Evolutionary conservation across 2,797 vertebrate species (phyloP), one percentile per base, ranked within the genome.

Genomic region (Cebuella pygmaea): DNA sequence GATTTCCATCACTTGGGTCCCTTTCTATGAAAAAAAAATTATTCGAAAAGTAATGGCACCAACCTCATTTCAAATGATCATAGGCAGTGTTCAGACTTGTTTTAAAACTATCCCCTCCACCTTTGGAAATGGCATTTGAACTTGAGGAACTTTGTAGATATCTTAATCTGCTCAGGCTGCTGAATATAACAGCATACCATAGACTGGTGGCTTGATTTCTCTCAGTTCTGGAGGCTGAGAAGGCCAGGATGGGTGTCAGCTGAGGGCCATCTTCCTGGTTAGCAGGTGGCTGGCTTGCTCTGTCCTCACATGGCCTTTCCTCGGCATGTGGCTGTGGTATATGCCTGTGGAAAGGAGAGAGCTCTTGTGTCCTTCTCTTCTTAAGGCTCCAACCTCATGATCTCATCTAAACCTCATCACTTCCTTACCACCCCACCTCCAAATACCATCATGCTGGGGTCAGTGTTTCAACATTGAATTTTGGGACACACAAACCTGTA

Each of bases 1-100:
- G 33, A 19, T 80, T 78, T 80, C 72, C n/a, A 44, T 81, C 85
- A 36, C 79, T 86, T 41, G 20, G 14, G 44, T 75, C 26, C 33
- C 27, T 87, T 76, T 72, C 44, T 70, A 80, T 41, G 76, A n/a
- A 1, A 50, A 75, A 75, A 75, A 48, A 78, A 41, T 80, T 22
- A 75, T 33, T 75, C 46, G 26, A 41, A 86, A 94, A 86, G 33
- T 93, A 83, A 27, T 85, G 30, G 30, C 75, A 86, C 24, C 52
- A 92, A 87, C n/a, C 59, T 72, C 78, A 93, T 93, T 95, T 95
- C 44, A 7, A 46, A 75, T 92, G 86, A 87, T 70, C 3, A 33
- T 4, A 20, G 55, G 11, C 57, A 39, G 1, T n/a, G 52, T 86
- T 95, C n/a, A 70, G 15, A 70, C 24, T 89, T 72, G 22, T 55